Percentiles rank a stretch among this genome's conserved stretches.
These are phyloP conservation scores for Trypoxylon attenuatum DNA, from an alignment of 2,888 invertebrate genomes.

Conservation along the genomic window DNA sequence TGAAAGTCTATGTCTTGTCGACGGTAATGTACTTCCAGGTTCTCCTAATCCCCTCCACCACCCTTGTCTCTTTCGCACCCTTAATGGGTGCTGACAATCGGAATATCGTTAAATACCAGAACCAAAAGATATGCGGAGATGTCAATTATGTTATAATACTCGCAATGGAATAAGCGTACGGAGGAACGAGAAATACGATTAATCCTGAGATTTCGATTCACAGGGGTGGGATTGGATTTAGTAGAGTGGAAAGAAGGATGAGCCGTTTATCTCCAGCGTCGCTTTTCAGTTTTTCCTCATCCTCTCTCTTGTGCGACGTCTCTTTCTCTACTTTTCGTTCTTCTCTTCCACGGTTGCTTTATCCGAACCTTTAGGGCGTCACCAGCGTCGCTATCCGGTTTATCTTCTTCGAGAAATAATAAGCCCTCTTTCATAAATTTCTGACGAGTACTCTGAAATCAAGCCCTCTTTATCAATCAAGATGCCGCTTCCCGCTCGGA, in stretches of 20 bases:
- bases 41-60: no score
- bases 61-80: no score
- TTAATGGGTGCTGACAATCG: no score
- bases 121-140: no score
- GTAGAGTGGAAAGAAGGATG: constrained; percentile 65
- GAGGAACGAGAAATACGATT: constrained; percentile 71
- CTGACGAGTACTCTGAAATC: constrained; percentile 37
- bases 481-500: no score
- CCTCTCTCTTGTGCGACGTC: constrained; percentile 39
- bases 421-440: constrained; percentile 65
- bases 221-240: constrained; percentile 65
- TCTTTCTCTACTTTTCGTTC: constrained; percentile 31
- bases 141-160: no score
- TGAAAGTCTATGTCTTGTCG: constrained; percentile 25
- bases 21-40: no score
- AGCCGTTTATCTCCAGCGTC: constrained; percentile 73
- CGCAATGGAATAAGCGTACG: no score
- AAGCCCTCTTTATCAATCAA: neutral
- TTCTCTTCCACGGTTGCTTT: constrained; percentile 62
- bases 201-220: constrained; percentile 63
- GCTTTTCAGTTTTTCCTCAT: constrained; percentile 69
- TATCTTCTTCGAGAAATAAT: constrained; percentile 64
- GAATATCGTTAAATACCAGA: no score
- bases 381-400: constrained; percentile 50
- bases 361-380: constrained; percentile 64